Base-by-base conservation (phyloP, 2,888 invertebrate species). In the Leptodirus hochenwartii region DNA sequence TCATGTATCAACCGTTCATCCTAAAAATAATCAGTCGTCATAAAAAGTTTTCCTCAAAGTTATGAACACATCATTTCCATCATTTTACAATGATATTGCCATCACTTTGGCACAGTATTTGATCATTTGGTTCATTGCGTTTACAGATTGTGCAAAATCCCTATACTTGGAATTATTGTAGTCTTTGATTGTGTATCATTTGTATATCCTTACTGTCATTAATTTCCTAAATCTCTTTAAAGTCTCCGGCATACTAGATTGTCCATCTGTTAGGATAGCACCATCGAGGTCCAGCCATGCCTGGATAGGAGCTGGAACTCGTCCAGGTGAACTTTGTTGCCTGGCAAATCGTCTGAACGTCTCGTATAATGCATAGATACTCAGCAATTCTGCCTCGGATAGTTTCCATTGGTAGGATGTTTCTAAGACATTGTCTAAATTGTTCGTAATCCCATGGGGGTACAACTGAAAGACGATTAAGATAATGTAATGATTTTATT, bases 261-360 rank as follows among this genome's bases (percentile, higher is more conserved):
- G 64, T 1, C 66, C 64, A 44, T 79, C 76, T 42, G 64, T 56
- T 27, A 80, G 51, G 11, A 79, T 61, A 1, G 66, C 63, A 33
- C 72, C 66, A 1, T 72, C 66, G 36, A 82, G 51, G 50, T 76
- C 72, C 31, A 65, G 47, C 64, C 76, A 61, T 4, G 66, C 62
- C 24, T 59, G 56, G 34, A 58, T 50, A 3, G 57, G 56, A 6
- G 55, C 50, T 4, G 52, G 48, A 23, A 56, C 47, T 23, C 54
- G 40, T 2, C 49, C 50, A 2, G 43, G 39, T 6, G 42, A 46
- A 0, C 52, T 53, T 39, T 57, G 56, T 35, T 50, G 47, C 6
- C 31, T 40, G 38, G 70, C 64, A 49, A 70, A 70, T 39, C 66
- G 59, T 32, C 71, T 54, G 47, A 75, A 81, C 25, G 63, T 65